Percentiles rank a stretch among this genome's conserved stretches.
Conservation (phyloP, 2,113 vertebrate species). For the Catharus minimus region DNA sequence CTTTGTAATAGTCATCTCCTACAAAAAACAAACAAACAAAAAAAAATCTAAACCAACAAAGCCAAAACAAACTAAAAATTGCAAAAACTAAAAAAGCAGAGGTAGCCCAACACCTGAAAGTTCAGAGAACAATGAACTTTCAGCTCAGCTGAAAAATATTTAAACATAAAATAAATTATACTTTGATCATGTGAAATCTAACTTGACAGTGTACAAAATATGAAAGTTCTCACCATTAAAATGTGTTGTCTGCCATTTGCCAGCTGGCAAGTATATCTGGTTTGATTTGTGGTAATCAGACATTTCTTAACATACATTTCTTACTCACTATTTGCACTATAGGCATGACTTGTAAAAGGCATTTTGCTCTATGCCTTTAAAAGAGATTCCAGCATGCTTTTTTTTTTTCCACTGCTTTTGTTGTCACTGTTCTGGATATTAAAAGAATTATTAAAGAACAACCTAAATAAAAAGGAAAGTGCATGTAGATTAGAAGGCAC, state of each 20-base stretch:
- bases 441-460: not conserved
- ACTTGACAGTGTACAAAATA: not conserved
- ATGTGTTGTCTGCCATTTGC: not conserved
- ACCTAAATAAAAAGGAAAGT: not conserved
- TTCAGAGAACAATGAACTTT: not conserved
- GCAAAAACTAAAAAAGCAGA: not conserved
- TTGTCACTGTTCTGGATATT: not conserved
- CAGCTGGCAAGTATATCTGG: not conserved
- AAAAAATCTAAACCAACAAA: accelerated
- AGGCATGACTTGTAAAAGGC: not conserved
- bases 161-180: not conserved
- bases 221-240: not conserved
- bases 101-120: not conserved
- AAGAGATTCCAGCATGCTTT: not conserved
- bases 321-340: not conserved
- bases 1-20: not conserved
- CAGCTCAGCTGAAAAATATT: not conserved
- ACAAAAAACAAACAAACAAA: not conserved
- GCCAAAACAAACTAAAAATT: not conserved
- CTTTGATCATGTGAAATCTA: not conserved
- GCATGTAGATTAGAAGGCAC: not conserved
- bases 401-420: not conserved
- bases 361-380: not conserved
- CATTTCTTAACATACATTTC: not conserved
- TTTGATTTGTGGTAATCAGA: not conserved